Evolutionary conservation across 1,140 invertebrate genomes (phyloP), one percentile per base, ranked within the genome.

Genomic region (Andricus grossulariae): DNA sequence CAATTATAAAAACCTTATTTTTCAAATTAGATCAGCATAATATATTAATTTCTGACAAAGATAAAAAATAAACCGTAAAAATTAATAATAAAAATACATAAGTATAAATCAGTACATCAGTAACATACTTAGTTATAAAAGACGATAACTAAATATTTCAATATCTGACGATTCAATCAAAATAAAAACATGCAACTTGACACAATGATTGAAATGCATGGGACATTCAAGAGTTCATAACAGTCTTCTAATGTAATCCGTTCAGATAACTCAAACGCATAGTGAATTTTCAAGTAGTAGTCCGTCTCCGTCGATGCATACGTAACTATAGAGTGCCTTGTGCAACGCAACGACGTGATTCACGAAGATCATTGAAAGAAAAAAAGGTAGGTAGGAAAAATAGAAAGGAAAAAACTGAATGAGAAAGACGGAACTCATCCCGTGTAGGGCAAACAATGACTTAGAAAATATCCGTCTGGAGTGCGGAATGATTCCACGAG

Each of bases 401-500:
- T 45, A 4, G 21, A 39, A n/a, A 16, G n/a, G n/a, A 39, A 32
- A 66, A 21, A 66, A n/a, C 18, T 55, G 54, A 55, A 55, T 55
- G 60, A 66, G 39, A 66, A 66, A 66, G 60, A 66, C 60, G 32
- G 60, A 66, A 66, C 15, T 45, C 8, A 8, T 66, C 32, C 60
- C 32, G 15, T 66, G 60, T 32, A 66, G 60, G 60, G 13, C 60
- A 66, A 66, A 66, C 60, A 66, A 66, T 66, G 60, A 66, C 13
- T 66, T 66, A 66, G 60, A 66, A 66, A 66, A 66, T 66, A 45
- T 45, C 39, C 39, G 39, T 45, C 7, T 45, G 39, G 6, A 45
- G 39, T 45, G 39, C 60, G 15, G 15, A 12, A 15, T 66, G 60
- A 66, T 32, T 66, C n/a, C 32, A 66, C 25, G 2, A n/a, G 25